phyloP scores from a whole-genome alignment of 1,140 invertebrate species.

The Harpegnathos saltator region DNA sequence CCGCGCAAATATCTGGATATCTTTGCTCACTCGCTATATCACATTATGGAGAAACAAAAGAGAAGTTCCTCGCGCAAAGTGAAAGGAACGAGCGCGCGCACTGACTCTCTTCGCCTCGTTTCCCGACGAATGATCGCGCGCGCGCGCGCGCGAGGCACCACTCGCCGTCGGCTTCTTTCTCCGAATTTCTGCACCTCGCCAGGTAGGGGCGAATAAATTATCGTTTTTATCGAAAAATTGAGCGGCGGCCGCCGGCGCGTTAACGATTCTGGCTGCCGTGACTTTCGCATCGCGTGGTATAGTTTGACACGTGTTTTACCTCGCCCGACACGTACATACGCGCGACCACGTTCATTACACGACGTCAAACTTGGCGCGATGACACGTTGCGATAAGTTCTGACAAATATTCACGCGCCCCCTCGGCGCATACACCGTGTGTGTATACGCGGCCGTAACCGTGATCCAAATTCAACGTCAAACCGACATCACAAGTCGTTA shows the following conservation, averaged over 20 bases:
- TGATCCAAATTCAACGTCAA: slow-evolving; percentile 59
- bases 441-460: slow-evolving; percentile 34
- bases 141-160: too few relatives aligned
- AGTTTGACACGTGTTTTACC: slow-evolving; percentile 52
- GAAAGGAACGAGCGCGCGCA: neutral
- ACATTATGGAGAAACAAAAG: neutral
- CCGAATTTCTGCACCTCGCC: neutral
- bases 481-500: slow-evolving; percentile 60
- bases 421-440: slow-evolving; percentile 22
- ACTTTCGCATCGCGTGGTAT: slow-evolving; percentile 49
- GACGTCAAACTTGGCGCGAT: slow-evolving; percentile 67
- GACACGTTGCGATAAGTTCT: slow-evolving; percentile 75
- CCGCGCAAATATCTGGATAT: neutral
- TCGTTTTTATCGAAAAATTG: slow-evolving; percentile 37
- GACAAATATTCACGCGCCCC: slow-evolving; percentile 72
- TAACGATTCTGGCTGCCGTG: slow-evolving; percentile 45
- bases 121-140: neutral
- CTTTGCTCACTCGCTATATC: neutral
- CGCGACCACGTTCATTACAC: slow-evolving; percentile 64
- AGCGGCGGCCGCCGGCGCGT: neutral
- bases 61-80: neutral
- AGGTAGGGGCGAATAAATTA: slow-evolving; percentile 13
- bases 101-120: neutral
- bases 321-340: slow-evolving; percentile 42
- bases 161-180: neutral